phyloP scores from a whole-genome alignment of 2,797 vertebrate genomes.

The Hybognathus amarus region DNA sequence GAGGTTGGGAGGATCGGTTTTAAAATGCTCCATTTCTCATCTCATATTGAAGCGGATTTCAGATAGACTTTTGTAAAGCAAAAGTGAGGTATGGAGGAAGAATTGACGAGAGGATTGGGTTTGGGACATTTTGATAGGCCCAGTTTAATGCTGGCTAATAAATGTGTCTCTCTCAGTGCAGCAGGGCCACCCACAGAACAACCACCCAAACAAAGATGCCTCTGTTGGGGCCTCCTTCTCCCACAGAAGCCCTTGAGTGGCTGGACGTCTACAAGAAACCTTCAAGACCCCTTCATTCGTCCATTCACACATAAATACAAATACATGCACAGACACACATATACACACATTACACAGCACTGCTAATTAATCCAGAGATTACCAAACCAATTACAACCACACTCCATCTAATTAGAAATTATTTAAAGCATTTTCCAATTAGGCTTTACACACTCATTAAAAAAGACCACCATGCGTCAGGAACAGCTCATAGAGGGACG shows the following conservation, averaged over 20 bases:
- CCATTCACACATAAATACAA: constrained; percentile 56
- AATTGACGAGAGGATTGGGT: constrained; percentile 40
- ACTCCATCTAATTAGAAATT: constrained; percentile 89
- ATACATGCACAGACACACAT: constrained; percentile 41
- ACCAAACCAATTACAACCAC: constrained; percentile 85
- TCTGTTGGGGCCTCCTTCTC: constrained; percentile 68
- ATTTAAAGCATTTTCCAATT: constrained; percentile 88
- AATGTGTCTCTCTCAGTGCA: constrained; percentile 78
- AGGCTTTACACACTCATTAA: constrained; percentile 81
- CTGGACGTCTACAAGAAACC: constrained; percentile 83
- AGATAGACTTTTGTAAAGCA: constrained; percentile 50
- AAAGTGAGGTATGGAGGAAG: constrained; percentile 40
- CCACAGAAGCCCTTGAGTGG: constrained; percentile 75
- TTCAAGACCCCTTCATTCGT: constrained; percentile 80
- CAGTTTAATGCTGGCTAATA: constrained; percentile 84
- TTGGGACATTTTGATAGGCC: constrained; percentile 55
- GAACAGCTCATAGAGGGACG: constrained; percentile 13
- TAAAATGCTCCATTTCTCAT: constrained; percentile 41
- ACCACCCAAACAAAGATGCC: constrained; percentile 82
- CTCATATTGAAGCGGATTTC: constrained; percentile 42
- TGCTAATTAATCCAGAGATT: constrained; percentile 85
- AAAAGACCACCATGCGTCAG: constrained; percentile 66
- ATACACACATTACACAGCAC: constrained; percentile 66
- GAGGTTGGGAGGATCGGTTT: constrained; percentile 51
- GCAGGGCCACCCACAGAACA: constrained; percentile 86